Base-by-base conservation (phyloP, 2,113 vertebrate genomes). In the Nerophis lumbriciformis region DNA sequence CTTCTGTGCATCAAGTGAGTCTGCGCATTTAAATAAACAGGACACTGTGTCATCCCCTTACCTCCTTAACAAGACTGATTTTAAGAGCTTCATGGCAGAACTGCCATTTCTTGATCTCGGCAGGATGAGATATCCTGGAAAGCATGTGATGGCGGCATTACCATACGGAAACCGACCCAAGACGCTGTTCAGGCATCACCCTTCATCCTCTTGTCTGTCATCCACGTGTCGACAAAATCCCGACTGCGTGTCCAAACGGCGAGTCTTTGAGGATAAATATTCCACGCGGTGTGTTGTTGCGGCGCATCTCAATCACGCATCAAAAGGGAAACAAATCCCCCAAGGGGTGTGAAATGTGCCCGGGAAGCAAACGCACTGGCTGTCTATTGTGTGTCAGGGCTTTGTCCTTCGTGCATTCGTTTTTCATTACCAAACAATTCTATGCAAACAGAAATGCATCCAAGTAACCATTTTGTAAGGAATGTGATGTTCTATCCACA, bases 221-320 rank as follows among this genome's bases (percentile, higher is more conserved):
- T 55, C 61, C 58, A 56, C 7, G 8, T 5, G 21, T 56, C 28
- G 44, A 55, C 13, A 2, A 4, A 58, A 59, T 44, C 39, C 35
- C 58, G 9, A 15, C 14, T 10, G 68, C 21, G 36, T 15, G 35
- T 63, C 56, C 50, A 28, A 12, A 7, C 4, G 6, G 15, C 10
- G 38, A 49, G 39, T 50, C 15, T 50, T 13, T 12, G 66, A 59
- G 13, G 42, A 53, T 48, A 53, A 60, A 57, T 48, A 48, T 44
- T 42, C 14, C n/a, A 45, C n/a, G 2, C 13, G 37, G 35, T 14
- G 21, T 53, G 28, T 63, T 28, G 59, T 59, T 58, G 42, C 13
- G 14, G 28, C 11, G 37, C 42, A 72, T 62, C 60, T 56, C 55
- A 54, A 48, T 69, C 54, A n/a, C 42, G 50, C 36, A 76, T 71